Percentiles rank a stretch among this genome's conserved stretches.
These are phyloP conservation scores for Rhinogobio ventralis DNA, from an alignment of 2,797 vertebrate genomes.

Conservation along the genomic window DNA sequence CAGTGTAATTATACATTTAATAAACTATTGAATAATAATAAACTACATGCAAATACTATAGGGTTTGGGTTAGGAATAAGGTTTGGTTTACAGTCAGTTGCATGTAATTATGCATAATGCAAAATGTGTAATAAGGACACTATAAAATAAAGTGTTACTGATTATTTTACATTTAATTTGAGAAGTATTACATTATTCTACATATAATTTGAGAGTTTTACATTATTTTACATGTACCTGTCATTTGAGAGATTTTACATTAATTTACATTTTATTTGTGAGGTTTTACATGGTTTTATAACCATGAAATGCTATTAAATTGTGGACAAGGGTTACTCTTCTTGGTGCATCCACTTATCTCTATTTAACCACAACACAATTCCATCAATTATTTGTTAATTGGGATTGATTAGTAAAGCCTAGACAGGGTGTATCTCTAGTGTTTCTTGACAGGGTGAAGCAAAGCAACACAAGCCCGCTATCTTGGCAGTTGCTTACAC, in stretches of 20 bases:
- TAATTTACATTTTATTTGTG: not conserved
- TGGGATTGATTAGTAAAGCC: not conserved
- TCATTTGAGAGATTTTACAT: not conserved
- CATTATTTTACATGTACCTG: not conserved
- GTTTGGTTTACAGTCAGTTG: no score
- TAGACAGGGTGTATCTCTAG: not conserved
- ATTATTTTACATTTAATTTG: no score
- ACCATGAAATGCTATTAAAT: not conserved
- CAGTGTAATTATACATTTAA: no score
- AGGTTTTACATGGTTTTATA: not conserved
- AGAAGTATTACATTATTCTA: no score
- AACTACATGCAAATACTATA: no score
- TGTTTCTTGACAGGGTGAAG: not conserved
- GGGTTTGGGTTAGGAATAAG: no score
- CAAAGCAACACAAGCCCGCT: not conserved
- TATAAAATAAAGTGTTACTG: no score
- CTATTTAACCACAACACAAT: not conserved
- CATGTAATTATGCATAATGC: no score
- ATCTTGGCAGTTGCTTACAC: not conserved
- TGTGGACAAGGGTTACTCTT: not conserved
- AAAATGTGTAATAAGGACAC: no score
- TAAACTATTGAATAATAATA: no score
- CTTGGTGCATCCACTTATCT: not conserved
- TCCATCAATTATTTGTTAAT: slow-evolving; percentile 21
- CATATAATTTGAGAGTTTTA: not conserved